phyloP scores from a whole-genome alignment of 2,797 vertebrate species.

The Macropodus opercularis region DNA sequence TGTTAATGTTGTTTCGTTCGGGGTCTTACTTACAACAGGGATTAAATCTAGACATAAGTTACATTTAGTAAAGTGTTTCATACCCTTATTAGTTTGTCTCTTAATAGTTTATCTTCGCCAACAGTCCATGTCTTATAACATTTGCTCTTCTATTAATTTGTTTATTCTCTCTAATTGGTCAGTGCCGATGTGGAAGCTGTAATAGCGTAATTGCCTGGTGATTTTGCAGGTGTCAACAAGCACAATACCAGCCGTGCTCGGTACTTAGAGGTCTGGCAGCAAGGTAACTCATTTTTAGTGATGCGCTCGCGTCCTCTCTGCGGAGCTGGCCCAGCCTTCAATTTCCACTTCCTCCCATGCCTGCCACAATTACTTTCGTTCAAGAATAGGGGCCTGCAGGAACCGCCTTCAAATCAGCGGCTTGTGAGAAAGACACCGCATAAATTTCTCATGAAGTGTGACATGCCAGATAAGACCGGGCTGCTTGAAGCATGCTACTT shows the following conservation, averaged over 20 bases:
- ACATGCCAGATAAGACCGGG: slow-evolving; percentile 63
- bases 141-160: no score
- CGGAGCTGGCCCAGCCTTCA: slow-evolving; percentile 6
- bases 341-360: slow-evolving; percentile 37
- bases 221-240: neutral
- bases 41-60: no score
- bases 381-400: slow-evolving; percentile 42
- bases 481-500: slow-evolving; percentile 65
- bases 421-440: slow-evolving; percentile 53
- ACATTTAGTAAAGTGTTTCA: no score
- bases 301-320: slow-evolving; percentile 1
- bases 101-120: no score
- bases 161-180: no score
- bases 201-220: no score
- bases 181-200: no score
- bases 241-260: neutral
- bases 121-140: no score
- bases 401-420: slow-evolving; percentile 46
- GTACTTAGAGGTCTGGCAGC: neutral
- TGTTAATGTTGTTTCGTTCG: no score
- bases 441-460: slow-evolving; percentile 74
- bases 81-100: no score
- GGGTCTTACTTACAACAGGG: no score
- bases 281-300: neutral
- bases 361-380: slow-evolving; percentile 62